Base-by-base conservation (phyloP, 1,140 invertebrate species). In the Anoplophora glabripennis region DNA sequence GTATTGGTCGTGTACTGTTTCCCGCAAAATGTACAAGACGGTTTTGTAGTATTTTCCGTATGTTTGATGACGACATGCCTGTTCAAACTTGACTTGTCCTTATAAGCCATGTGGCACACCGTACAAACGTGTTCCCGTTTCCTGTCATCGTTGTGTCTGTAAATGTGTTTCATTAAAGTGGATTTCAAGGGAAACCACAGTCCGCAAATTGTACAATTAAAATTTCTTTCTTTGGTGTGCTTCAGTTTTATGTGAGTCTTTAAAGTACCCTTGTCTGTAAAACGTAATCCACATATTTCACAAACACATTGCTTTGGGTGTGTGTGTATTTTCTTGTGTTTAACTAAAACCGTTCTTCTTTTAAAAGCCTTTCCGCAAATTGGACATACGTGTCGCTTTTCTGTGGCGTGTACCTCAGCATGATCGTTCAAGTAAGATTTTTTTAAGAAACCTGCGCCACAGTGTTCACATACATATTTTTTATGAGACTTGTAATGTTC, bases 211-310 rank as follows among this genome's bases (percentile, higher is more conserved):
- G 52, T n/a, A 28, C 52, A 54, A 18, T 17, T 28, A 34, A 40
- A 54, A 33, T 54, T 54, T 44, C 52, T 42, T 44, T 54, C 52
- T 14, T 54, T 36, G 1, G 52, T 54, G 34, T 54, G 52, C 34
- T 54, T 54, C 14, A 54, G 21, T 44, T 54, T 54, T 9, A 54
- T 54, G 33, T 54, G 52, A 11, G 52, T 54, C 10, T 54, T 44
- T n/a, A 54, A 11, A 12, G 52, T 54, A 42, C 52, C 44, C 8
- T 21, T 34, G 4, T 38, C 36, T 10, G 42, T 54, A 36, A 54
- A 54, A 9, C 52, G 38, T 28, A 44, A 21, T 12, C 52, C 52
- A 42, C 52, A 54, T 44, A 41, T 54, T 4, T 54, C 52, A 54
- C 52, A 54, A 15, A 54, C 44, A 21, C 42, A 54, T 33, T 41